These are phyloP conservation scores for Strix uralensis DNA, from an alignment of 2,113 vertebrate species.

Conservation along the genomic window DNA sequence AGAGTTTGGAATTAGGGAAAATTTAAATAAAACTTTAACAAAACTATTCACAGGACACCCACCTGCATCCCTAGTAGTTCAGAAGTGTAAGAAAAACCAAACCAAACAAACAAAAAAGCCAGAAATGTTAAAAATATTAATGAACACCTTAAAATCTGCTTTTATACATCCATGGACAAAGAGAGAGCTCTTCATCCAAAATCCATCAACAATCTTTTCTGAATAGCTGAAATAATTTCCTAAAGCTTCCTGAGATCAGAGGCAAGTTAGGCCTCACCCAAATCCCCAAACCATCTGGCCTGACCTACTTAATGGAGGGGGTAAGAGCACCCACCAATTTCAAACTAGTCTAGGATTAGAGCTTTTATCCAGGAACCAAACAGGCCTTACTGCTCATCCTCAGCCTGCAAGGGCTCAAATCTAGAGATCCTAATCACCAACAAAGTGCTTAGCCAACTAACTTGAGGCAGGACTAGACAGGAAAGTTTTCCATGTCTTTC, in stretches of 20 bases:
- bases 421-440: neutral
- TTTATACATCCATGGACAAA: neutral
- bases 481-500: neutral
- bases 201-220: neutral
- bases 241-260: neutral
- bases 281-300: neutral
- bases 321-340: neutral
- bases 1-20: neutral
- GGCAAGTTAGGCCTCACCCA: neutral
- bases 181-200: neutral
- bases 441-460: neutral
- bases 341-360: neutral
- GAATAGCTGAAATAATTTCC: neutral
- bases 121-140: neutral
- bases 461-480: neutral
- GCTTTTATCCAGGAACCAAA: neutral
- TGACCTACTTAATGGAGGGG: neutral
- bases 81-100: neutral
- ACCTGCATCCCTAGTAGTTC: neutral
- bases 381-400: neutral
- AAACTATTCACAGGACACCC: neutral
- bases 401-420: neutral
- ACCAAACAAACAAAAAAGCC: accelerated
- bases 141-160: neutral
- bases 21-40: neutral